Evolutionary conservation across 2,797 vertebrate genomes (phyloP), one percentile per base, ranked within the genome.

Genomic region (Sebastes trivittatus): DNA sequence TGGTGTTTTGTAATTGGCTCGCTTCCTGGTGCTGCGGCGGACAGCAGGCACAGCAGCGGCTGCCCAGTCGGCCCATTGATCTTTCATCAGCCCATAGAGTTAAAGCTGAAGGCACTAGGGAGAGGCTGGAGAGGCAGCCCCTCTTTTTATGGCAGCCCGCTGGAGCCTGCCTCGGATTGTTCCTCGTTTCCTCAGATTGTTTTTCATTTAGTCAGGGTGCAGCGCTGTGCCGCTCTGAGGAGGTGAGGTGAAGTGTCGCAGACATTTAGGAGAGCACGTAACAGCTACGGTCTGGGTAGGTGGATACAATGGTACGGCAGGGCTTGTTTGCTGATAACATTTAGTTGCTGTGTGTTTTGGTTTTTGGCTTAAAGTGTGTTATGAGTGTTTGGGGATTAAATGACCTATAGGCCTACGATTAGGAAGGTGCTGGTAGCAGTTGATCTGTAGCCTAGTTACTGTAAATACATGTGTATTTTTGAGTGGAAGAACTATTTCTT

Each of bases 161-260:
- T 94, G 95, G 94, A 95, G 93, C 95, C 95, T 92, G 94, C 81
- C 90, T 93, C 32, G 84, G 93, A 95, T 95, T 95, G 95, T 96
- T 94, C 92, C 92, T 86, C 22, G 93, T 91, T 96, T 96, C 94
- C 95, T 95, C 92, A 93, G 93, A 96, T 95, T 96, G 95, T 95
- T 94, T 92, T 91, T 93, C 84, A 90, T 93, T 91, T 83, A 86
- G 91, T 85, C 89, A 81, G 90, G 87, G 83, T 78, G 86, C 91
- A 89, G 88, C 13, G 56, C 89, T 62, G 78, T 77, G 84, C 74
- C 55, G 82, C 89, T 83, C 83, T 76, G 80, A 83, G 78, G 85
- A 92, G 90, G 85, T 93, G 91, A 94, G 89, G 86, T 80, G 87
- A 89, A 93, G 90, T 88, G 88, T 87, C 49, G 78, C 88, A 88